Conservation (phyloP, 2,797 vertebrate genomes). For the Alectoris magna region DNA sequence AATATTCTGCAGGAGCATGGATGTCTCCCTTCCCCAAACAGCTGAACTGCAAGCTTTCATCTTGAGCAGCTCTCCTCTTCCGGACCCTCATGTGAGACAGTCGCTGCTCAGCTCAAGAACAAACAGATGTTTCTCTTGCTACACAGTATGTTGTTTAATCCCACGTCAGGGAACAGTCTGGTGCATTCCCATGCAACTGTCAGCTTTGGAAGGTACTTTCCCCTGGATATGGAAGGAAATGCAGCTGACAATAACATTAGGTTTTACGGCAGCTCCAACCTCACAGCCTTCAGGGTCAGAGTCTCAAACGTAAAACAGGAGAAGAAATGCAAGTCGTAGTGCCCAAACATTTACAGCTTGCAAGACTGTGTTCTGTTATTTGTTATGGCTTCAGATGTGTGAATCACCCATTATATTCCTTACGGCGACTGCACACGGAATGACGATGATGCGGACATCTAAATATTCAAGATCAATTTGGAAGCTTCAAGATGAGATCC, state of each 20-base stretch:
- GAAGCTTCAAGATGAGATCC: not conserved
- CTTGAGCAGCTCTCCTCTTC: slow-evolving; percentile 17
- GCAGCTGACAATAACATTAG: not conserved
- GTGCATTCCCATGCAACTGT: slow-evolving; percentile 8
- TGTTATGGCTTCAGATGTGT: not conserved
- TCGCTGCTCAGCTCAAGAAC: slow-evolving; percentile 34
- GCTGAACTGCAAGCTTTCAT: slow-evolving; percentile 30
- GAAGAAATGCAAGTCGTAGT: not conserved
- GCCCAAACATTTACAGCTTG: not conserved
- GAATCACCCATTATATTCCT: not conserved
- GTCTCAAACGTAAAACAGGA: not conserved
- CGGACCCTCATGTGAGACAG: not conserved
- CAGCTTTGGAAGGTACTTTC: slow-evolving; percentile 25
- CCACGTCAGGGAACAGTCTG: slow-evolving; percentile 36
- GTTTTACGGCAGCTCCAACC: not conserved
- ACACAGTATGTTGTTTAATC: slow-evolving; percentile 44
- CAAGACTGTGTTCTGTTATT: not conserved
- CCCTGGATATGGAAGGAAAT: not conserved
- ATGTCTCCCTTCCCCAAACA: slow-evolving; percentile 5
- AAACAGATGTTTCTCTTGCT: slow-evolving; percentile 63
- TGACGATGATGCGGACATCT: not conserved
- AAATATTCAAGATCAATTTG: not conserved
- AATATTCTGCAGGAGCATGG: slow-evolving; percentile 12
- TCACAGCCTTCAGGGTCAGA: not conserved
- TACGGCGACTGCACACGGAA: not conserved